phyloP scores from a whole-genome alignment of 1,140 invertebrate genomes.

The Homalodisca vitripennis region DNA sequence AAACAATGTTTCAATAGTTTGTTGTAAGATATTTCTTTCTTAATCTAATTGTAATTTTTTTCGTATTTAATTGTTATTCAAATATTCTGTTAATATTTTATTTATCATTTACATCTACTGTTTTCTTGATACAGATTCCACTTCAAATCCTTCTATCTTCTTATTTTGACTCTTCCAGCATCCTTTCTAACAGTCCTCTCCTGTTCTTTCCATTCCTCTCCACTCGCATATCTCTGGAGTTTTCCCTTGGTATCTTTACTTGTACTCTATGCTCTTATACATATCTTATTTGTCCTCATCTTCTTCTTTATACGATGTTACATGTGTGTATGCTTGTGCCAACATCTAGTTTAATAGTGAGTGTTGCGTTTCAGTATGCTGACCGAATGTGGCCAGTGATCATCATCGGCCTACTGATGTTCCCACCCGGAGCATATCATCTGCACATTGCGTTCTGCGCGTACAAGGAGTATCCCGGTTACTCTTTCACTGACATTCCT shows the following conservation, averaged over 20 bases:
- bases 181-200: too few relatives aligned
- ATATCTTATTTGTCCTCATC: neutral
- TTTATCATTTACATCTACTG: too few relatives aligned
- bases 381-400: conserved; percentile 84
- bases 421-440: conserved; percentile 87
- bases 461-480: conserved; percentile 80
- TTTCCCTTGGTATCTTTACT: neutral
- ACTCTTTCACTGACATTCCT: conserved; percentile 87
- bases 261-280: neutral
- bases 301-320: neutral
- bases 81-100: too few relatives aligned
- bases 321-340: neutral
- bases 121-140: too few relatives aligned
- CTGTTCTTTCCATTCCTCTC: too few relatives aligned
- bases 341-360: neutral
- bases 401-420: conserved; percentile 82
- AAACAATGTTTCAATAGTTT: neutral
- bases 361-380: conserved; percentile 58
- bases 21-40: neutral
- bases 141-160: too few relatives aligned
- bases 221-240: too few relatives aligned
- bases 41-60: neutral
- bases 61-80: too few relatives aligned
- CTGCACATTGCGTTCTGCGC: conserved; percentile 84
- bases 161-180: too few relatives aligned